A percentile compares a stretch with the other conserved stretches of the same genome.
These are phyloP conservation scores for Aurelia sp. DNA, from an alignment of 30 jellyfish, hydroid and myxozoan species.

Conservation along the genomic window DNA sequence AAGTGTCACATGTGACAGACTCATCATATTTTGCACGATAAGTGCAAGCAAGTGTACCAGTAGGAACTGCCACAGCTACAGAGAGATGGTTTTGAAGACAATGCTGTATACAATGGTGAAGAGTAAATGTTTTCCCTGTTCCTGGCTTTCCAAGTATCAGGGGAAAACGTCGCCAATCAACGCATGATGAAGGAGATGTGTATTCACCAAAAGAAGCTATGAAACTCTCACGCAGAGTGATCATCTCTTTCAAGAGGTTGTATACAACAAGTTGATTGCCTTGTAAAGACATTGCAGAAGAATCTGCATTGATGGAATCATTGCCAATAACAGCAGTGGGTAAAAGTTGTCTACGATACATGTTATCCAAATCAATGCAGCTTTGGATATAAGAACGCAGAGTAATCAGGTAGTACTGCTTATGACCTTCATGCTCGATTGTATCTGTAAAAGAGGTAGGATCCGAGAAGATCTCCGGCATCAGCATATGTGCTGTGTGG, in stretches of 20 bases:
- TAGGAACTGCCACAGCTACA: slow-evolving; percentile 5
- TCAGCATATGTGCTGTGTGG: no score
- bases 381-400: not conserved
- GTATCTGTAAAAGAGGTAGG: not conserved
- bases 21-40: not conserved
- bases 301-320: not conserved
- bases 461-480: slow-evolving; percentile 5
- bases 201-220: not conserved
- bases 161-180: slow-evolving; percentile 7
- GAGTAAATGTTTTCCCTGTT: not conserved
- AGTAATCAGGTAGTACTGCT: not conserved
- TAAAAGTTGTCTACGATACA: not conserved
- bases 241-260: not conserved
- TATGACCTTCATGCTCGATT: not conserved
- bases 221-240: not conserved
- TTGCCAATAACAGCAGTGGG: not conserved
- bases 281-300: not conserved
- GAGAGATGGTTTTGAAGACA: not conserved
- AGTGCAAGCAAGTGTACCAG: slow-evolving; percentile 19
- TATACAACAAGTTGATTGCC: not conserved
- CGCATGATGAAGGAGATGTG: not conserved
- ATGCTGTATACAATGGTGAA: not conserved
- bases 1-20: not conserved
- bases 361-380: not conserved
- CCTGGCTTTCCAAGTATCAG: slow-evolving; percentile 5